phyloP scores from a whole-genome alignment of 2,113 vertebrate genomes.

The Indri indri region DNA sequence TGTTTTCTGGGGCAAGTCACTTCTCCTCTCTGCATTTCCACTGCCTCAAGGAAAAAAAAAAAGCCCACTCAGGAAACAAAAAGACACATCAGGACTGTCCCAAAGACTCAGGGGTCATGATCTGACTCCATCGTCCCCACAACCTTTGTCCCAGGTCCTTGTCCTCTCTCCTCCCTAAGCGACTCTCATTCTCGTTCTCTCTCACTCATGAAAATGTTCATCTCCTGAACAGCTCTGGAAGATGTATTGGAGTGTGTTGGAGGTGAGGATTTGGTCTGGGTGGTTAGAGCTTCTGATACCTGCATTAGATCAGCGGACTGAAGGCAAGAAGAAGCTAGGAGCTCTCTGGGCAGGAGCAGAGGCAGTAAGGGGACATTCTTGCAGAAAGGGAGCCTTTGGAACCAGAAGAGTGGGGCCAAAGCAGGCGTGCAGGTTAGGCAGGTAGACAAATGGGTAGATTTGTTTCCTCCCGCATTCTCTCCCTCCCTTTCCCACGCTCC shows the following conservation, averaged over 20 bases:
- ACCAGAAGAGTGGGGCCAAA: neutral
- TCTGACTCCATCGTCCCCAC: neutral
- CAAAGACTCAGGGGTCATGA: neutral
- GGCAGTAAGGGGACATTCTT: neutral
- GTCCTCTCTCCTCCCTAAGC: neutral
- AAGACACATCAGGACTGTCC: neutral
- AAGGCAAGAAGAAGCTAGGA: neutral
- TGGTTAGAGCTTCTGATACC: neutral
- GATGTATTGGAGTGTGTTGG: neutral
- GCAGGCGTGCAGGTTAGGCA: neutral
- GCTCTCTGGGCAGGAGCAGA: neutral
- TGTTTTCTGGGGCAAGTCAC: neutral
- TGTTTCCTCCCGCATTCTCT: neutral
- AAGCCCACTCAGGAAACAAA: neutral
- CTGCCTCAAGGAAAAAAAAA: neutral
- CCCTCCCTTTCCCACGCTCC: neutral
- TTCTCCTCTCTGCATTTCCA: neutral
- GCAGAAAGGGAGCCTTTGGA: neutral
- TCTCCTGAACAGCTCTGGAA: neutral
- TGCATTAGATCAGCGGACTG: neutral
- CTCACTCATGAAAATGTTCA: neutral
- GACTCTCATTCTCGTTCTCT: neutral
- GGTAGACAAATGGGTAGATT: neutral
- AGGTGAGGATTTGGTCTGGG: neutral
- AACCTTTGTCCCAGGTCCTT: neutral